phyloP scores from a whole-genome alignment of 2,888 invertebrate species.

The Alloscopus bannaensis region DNA sequence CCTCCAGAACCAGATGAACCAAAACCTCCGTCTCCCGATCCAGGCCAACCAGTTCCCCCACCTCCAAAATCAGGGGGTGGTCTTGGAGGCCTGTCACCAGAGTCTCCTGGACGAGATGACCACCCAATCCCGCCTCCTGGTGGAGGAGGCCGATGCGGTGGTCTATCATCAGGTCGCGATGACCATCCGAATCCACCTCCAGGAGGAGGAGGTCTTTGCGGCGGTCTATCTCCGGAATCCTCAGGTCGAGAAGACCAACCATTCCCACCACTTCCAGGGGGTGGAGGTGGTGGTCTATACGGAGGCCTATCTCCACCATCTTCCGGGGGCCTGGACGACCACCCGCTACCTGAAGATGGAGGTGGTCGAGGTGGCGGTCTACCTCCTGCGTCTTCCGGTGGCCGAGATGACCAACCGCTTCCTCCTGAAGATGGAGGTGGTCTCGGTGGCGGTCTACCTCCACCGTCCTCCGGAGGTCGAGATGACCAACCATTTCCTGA shows the following conservation, averaged over 20 bases:
- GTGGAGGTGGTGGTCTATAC: background rate
- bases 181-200: background rate
- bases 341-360: constrained; percentile 23
- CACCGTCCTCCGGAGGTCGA: background rate
- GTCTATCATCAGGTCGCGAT: background rate
- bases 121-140: background rate
- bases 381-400: background rate
- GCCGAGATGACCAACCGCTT: background rate
- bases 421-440: constrained; percentile 30
- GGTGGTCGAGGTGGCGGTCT: constrained; percentile 38
- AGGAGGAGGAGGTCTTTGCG: constrained; percentile 15
- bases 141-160: constrained; percentile 1
- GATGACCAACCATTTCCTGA: background rate
- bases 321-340: constrained; percentile 17
- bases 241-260: background rate
- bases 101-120: background rate
- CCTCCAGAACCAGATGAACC: constrained; percentile 1
- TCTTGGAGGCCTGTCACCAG: constrained; percentile 2
- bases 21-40: constrained; percentile 20
- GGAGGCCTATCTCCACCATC: constrained; percentile 19
- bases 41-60: constrained; percentile 41
- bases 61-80: constrained; percentile 15
- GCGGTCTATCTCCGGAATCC: background rate
- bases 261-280: background rate
- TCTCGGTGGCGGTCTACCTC: constrained; percentile 18